phyloP scores from a whole-genome alignment of 2,113 vertebrate species.

The Microtus oregoni region DNA sequence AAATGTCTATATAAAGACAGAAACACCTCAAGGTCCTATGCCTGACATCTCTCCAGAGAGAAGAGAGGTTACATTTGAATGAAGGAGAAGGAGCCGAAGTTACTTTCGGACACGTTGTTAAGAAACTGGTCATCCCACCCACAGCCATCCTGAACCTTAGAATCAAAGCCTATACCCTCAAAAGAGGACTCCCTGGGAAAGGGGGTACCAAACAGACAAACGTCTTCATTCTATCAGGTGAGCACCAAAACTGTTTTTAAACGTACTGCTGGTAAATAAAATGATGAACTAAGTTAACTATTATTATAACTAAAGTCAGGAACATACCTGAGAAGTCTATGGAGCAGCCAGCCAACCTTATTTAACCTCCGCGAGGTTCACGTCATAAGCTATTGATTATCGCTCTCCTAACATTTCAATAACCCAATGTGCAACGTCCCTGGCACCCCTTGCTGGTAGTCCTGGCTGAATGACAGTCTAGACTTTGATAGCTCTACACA shows the following conservation, averaged over 20 bases:
- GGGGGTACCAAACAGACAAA: not conserved
- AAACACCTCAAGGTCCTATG: not conserved
- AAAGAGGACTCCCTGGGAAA: not conserved
- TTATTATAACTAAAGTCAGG: not conserved
- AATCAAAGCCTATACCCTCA: not conserved
- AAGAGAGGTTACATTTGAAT: not conserved
- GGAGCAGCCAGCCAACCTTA: not conserved
- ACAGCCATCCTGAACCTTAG: not conserved
- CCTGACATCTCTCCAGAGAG: not conserved
- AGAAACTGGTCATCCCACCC: accelerated
- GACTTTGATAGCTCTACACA: not conserved
- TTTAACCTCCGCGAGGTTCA: not conserved
- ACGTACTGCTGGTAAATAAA: not conserved
- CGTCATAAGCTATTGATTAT: not conserved
- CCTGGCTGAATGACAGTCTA: too few species aligned
- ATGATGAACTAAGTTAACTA: not conserved
- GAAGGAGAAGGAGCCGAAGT: not conserved
- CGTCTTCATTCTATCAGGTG: accelerated
- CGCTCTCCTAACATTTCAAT: not conserved
- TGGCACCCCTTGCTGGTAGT: not conserved
- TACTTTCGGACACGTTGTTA: not conserved
- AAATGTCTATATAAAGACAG: not conserved
- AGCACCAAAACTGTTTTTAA: not conserved
- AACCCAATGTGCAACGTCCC: too few species aligned
- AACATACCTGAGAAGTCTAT: not conserved